Conservation (phyloP, 2,888 invertebrate species). For the Camptogramma bilineatum region DNA sequence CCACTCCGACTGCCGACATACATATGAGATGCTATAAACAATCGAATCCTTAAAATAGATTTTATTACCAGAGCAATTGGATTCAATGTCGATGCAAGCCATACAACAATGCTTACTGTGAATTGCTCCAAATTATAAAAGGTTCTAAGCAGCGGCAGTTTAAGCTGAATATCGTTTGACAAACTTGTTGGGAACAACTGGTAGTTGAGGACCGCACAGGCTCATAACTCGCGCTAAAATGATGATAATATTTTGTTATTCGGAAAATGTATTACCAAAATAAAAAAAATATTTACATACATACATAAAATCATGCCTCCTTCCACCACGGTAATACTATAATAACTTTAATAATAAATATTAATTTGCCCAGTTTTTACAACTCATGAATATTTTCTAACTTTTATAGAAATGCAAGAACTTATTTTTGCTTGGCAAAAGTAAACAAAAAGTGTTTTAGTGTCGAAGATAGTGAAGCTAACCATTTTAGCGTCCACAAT, state of each 20-base stretch:
- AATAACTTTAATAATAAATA: no score
- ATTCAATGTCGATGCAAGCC: constrained; percentile 73
- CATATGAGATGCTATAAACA: constrained; percentile 72
- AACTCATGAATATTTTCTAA: not conserved
- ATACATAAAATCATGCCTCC: no score
- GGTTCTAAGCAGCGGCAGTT: constrained; percentile 57
- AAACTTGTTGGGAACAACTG: constrained; percentile 49
- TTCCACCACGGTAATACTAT: no score
- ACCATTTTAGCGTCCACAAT: constrained; percentile 50
- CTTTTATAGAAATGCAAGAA: constrained; percentile 1
- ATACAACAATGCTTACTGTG: constrained; percentile 64
- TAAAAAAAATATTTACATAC: not conserved
- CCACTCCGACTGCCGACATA: constrained; percentile 69
- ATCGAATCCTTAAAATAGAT: constrained; percentile 74
- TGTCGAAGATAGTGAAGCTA: constrained; percentile 23
- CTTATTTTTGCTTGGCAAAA: not conserved
- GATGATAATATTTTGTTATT: constrained; percentile 52
- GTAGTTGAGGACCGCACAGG: constrained; percentile 47
- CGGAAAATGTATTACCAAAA: constrained; percentile 28
- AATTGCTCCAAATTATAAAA: constrained; percentile 54
- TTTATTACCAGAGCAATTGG: constrained; percentile 76
- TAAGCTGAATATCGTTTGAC: constrained; percentile 58
- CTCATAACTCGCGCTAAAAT: constrained; percentile 62
- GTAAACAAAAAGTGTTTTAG: constrained; percentile 23
- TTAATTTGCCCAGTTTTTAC: no score